Base-by-base conservation (phyloP, 2,888 invertebrate species). In the Andrena fulva region DNA sequence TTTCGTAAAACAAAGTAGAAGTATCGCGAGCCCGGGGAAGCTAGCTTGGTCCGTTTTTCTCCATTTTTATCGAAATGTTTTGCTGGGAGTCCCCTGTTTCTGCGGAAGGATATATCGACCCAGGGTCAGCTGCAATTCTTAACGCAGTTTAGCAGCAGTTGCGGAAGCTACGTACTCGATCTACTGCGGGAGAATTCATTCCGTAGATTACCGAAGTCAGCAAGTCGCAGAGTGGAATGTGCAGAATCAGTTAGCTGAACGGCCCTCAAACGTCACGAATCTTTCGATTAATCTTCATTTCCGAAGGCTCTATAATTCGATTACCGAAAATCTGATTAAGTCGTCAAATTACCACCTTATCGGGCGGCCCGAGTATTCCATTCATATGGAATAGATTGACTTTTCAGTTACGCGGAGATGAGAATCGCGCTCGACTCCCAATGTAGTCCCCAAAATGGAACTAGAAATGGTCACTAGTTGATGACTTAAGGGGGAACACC, bases 261-360 rank as follows among this genome's bases (percentile, higher is more conserved):
- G 60, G 10, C 4, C 50, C 48, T 68, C 54, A 54, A 62, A 35
- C 59, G 52, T 42, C 42, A 35, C n/a, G 69, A 79, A 70, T 74
- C 79, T 54, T 70, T 80, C 74, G 73, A 80, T 80, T 82, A 80
- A 82, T 74, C 80, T 71, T 74, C 70, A 35, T 80, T 67, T 20
- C n/a, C n/a, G 33, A 12, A 24, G 29, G 56, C 66, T 60, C 79
- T 60, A 29, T 73, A 56, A 79, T 80, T 81, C 79, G 68, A 79
- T 81, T 74, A 79, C 67, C 74, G 73, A 74, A 80, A 80, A 71
- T 80, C 74, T 70, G 80, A 80, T 78, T 62, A 63, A 78, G 29
- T 35, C 52, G 16, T 63, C 31, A 16, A 78, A 66, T 77, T 60
- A 77, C 60, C 60, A 20, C 29, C 66, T 52, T 77, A 70, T 66